Base-by-base conservation (phyloP, 2,113 vertebrate genomes). In the Tenebrosternarchus preto region DNA sequence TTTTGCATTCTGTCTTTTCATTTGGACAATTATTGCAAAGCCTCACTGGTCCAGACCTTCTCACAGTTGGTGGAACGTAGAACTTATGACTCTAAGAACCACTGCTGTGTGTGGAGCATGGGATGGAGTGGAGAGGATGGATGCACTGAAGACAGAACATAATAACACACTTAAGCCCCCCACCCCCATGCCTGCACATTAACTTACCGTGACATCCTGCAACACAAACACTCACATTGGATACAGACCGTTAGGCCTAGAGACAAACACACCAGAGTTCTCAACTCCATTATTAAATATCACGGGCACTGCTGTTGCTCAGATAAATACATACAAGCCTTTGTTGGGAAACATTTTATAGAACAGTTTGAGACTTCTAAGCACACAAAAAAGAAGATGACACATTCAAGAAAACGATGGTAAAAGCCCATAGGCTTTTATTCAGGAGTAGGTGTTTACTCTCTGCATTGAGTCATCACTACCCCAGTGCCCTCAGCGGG, bases 1-100 rank as follows among this genome's bases (percentile, higher is more conserved):
- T n/a, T n/a, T 91, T 83, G 73, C 86, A 33, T 90, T 88, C 81
- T 87, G 81, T 84, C 82, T 88, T 88, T 90, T 90, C 85, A 88
- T 83, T 87, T 76, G 73, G 67, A 29, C 39, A 82, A 85, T 91
- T 88, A 91, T 91, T 90, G 86, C 83, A 88, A 87, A 87, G 87
- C 88, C 90, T 92, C 85, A 87, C 86, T 82, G 85, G 61, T 70
- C 29, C 24, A 11, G 81, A 70, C 66, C 53, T 27, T 69, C 46
- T 15, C 56, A 59, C 50, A 20, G 66, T 15, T 75, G 43, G 66
- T 61, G 50, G 63, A 66, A 66, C 60, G 29, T 73, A 73, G 73
- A 63, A 7, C 39, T 50, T 4, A 27, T 3, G 25, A 68, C 83
- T 85, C 84, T 84, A 82, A 75, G 77, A 91, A 89, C 77, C 89